Evolutionary conservation across 2,888 invertebrate genomes (phyloP).

Genomic region (Junonia oenone): DNA sequence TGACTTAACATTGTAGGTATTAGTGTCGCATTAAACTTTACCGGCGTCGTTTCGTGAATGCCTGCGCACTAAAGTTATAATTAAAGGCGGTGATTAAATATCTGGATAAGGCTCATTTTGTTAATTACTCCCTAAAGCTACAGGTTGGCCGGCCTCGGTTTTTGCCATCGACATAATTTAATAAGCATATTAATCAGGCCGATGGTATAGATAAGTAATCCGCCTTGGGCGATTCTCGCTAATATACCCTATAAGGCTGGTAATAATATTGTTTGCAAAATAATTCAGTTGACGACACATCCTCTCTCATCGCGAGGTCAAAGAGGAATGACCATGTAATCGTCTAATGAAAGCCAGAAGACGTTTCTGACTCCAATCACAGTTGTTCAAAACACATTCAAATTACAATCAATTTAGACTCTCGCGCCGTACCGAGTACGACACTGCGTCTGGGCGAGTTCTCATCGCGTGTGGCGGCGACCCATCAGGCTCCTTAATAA

Average conservation of each 20-base stretch:
- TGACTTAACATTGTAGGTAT: background rate
- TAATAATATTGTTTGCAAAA: conserved; percentile 42
- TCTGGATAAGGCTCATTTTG: conserved; percentile 68
- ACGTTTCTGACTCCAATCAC: conserved; percentile 66
- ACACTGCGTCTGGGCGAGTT: conserved; percentile 57
- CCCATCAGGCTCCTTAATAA: conserved; percentile 57
- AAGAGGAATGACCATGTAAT: conserved; percentile 74
- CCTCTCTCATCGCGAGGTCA: conserved; percentile 57
- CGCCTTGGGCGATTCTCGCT: conserved; percentile 61
- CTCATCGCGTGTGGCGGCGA: conserved; percentile 63
- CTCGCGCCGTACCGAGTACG: conserved; percentile 52
- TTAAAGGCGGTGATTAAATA: conserved; percentile 72
- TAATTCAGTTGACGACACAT: conserved; percentile 42
- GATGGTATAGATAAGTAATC: conserved; percentile 67
- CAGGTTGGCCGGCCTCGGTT: conserved; percentile 57
- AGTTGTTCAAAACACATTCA: conserved; percentile 62
- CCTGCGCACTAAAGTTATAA: conserved; percentile 62
- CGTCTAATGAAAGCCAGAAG: conserved; percentile 61
- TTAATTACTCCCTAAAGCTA: conserved; percentile 80
- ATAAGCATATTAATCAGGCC: conserved; percentile 74
- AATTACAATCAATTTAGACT: conserved; percentile 75
- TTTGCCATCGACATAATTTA: conserved; percentile 76
- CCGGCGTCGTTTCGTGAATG: conserved; percentile 37
- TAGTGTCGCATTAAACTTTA: conserved; percentile 8
- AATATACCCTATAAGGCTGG: conserved; percentile 60